Evolutionary conservation across 2,113 vertebrate species (phyloP), one percentile per base, ranked within the genome.

Genomic region (Solea solea): DNA sequence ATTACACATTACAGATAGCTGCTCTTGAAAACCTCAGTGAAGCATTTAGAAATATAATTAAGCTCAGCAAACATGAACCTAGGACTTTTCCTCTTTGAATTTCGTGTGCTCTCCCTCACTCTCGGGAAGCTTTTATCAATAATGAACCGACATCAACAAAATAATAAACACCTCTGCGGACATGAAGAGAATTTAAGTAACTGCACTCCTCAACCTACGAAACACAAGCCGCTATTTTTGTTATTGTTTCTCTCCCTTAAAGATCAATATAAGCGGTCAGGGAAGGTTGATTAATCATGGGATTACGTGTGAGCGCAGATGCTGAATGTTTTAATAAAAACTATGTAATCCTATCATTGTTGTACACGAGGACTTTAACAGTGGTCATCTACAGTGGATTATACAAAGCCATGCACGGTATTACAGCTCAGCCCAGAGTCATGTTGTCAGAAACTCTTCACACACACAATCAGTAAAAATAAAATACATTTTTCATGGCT

Each of bases 31-130:
- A 88, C 89, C 75, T 74, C 85, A 90, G 57, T 89, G 86, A 90
- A 92, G 92, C 93, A 91, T 92, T 93, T 85, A 93, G 72, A 92
- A 92, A 91, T 88, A 92, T 92, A 94, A 94, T 94, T 94, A 90
- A 85, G 78, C 90, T 85, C 76, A 77, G 70, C 69, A 74, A 86
- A 86, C 87, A 90, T 79, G 86, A 91, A 87, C 68, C 68, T 71
- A 50, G 54, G 74, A 81, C 71, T 81, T 84, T 77, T 83, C 59
- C 28, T 74, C 41, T 83, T 63, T 84, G 58, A 65, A 34, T 34
- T 34, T 42, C 70, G n/a, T 70, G n/a, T n/a, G 40, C 27, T 40
- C 11, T 56, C 1, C 62, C 67, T 59, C 49, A 74, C 68, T 16
- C 14, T 69, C 11, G 28, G 42, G 45, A 74, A 76, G 73, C 63